A percentile compares a stretch with the other conserved stretches of the same genome.
Conservation (phyloP, 2,888 invertebrate species). For the Andrena trimmerana region DNA sequence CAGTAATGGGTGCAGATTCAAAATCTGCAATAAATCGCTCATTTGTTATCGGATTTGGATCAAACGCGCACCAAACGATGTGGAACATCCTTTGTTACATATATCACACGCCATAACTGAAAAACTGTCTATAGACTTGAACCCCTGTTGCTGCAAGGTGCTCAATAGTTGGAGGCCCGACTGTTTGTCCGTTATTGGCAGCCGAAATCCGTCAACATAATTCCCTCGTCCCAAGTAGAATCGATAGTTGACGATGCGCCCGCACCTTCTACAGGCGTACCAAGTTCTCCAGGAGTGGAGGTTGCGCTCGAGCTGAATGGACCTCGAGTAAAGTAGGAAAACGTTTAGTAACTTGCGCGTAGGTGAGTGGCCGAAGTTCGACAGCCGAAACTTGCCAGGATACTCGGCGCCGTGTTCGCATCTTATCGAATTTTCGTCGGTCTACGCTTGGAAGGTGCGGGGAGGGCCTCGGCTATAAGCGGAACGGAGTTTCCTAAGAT, state of each 20-base stretch:
- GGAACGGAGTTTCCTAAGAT: slow-evolving; percentile 4
- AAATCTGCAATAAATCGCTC: too few species aligned
- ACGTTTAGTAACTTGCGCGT: slow-evolving; percentile 33
- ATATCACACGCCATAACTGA: too few species aligned
- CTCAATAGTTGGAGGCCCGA: too few species aligned
- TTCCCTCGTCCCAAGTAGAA: neutral
- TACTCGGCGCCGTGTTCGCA: slow-evolving; percentile 22
- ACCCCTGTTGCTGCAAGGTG: too few species aligned
- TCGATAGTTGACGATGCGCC: slow-evolving; percentile 4
- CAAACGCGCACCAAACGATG: too few species aligned
- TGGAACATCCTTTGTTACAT: too few species aligned
- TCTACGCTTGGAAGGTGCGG: neutral
- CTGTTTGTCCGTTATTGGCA: neutral
- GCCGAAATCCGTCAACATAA: neutral
- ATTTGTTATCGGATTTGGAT: too few species aligned
- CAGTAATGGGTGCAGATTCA: too few species aligned
- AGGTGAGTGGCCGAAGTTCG: slow-evolving; percentile 36
- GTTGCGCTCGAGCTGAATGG: slow-evolving; percentile 25
- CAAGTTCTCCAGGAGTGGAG: slow-evolving; percentile 2
- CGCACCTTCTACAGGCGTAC: neutral
- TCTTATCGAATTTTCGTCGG: slow-evolving; percentile 41
- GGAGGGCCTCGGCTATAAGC: neutral
- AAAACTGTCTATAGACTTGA: too few species aligned
- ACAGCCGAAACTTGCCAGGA: slow-evolving; percentile 19
- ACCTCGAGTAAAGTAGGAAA: slow-evolving; percentile 25